Conservation (phyloP, 2,113 vertebrate species). For the Turnix velox region DNA sequence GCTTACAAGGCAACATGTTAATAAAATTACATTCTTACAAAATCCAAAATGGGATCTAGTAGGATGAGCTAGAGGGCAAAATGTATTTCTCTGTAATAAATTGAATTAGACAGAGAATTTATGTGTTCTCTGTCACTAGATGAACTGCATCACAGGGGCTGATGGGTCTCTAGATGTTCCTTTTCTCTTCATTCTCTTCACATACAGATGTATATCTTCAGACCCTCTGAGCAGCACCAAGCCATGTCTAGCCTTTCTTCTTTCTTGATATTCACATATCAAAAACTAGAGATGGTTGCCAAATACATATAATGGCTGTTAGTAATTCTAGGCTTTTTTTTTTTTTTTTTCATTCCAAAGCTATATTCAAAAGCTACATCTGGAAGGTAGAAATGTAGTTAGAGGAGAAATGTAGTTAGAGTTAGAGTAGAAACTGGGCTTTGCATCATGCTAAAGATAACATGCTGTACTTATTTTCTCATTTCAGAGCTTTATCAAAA, state of each 20-base stretch:
- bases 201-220: too few relatives aligned
- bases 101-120: background rate
- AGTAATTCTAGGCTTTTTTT: background rate
- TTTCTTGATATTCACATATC: background rate
- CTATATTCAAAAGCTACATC: background rate
- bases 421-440: background rate
- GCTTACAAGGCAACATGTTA: background rate
- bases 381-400: background rate
- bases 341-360: background rate
- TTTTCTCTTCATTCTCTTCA: background rate
- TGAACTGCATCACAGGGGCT: background rate
- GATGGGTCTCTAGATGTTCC: background rate
- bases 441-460: background rate
- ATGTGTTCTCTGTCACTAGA: background rate
- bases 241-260: background rate
- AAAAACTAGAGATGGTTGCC: background rate
- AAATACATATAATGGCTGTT: background rate
- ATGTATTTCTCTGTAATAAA: background rate
- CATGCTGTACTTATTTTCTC: background rate
- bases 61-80: background rate
- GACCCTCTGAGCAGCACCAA: background rate
- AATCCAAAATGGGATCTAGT: background rate
- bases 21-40: background rate
- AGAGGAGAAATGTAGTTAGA: background rate
- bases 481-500: conserved; percentile 78